phyloP scores from a whole-genome alignment of 53 echinoderm and acorn worm species.

The Holothuria leucospilota region DNA sequence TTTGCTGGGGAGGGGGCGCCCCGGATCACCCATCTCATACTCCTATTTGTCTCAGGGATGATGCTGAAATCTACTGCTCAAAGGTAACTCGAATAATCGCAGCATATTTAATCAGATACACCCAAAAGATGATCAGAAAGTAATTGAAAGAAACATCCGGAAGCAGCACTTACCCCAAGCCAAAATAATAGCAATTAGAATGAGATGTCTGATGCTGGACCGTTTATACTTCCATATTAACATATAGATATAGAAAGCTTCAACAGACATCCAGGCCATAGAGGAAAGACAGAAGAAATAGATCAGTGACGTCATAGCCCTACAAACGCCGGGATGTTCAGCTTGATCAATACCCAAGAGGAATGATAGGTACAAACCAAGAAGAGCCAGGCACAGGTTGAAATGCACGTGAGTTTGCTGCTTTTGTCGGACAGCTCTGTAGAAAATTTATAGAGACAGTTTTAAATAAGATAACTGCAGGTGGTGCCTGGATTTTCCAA shows the following conservation, averaged over 20 bases:
- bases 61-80: no score
- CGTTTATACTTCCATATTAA: conserved; percentile 61
- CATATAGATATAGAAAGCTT: conserved; percentile 78
- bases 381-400: conserved; percentile 66
- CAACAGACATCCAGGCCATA: conserved; percentile 77
- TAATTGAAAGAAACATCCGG: no score
- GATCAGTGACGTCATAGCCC: conserved; percentile 61
- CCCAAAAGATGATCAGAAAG: no score
- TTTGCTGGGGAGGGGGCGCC: no score
- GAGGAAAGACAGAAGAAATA: conserved; percentile 80
- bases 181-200: conserved; percentile 39
- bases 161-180: conserved; percentile 71
- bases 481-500: no score
- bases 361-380: conserved; percentile 69
- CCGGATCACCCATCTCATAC: no score
- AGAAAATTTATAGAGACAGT: no score
- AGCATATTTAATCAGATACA: no score
- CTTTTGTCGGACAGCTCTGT: conserved; percentile 45
- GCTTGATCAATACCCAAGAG: conserved; percentile 66
- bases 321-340: conserved; percentile 33
- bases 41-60: no score
- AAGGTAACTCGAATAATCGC: no score
- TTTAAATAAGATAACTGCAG: no score
- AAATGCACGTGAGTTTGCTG: conserved; percentile 73
- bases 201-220: conserved; percentile 50